Evolutionary conservation across 2,797 vertebrate genomes (phyloP), one percentile per base, ranked within the genome.

Genomic region (Microcaecilia unicolor): DNA sequence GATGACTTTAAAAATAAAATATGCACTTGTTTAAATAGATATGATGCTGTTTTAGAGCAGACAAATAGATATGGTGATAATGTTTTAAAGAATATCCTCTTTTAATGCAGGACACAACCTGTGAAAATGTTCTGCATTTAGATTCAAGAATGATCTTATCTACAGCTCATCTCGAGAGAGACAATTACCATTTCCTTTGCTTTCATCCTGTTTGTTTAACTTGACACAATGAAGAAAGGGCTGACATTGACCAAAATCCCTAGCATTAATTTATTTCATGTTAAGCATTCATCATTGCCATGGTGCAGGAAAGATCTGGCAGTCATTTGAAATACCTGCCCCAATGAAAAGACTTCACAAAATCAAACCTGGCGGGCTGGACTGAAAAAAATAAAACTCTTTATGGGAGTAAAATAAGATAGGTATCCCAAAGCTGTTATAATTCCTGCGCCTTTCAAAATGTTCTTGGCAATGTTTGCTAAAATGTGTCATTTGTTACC

Each of bases 131-230:
- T 64, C 70, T 55, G 53, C 81, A 83, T 85, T 86, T 85, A 73
- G 72, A 81, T 79, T 80, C 74, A 75, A 71, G 65, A 66, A 61
- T 56, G 63, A 75, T 60, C 72, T 80, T 81, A 78, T 83, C 78
- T 75, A 43, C 74, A 78, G 76, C 75, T 84, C 84, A 89, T 94
- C 89, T 93, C 86, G 45, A 74, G 83, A 87, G 88, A 88, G 84
- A 89, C 87, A 90, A 91, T 95, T 93, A 94, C 84, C 86, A 89
- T 91, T 81, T 84, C 67, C 86, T 84, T 70, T 84, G 71, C 83
- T 81, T 90, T 90, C 80, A 90, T 94, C 87, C 91, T 98, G 91
- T 97, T 97, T 96, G 93, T 98, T 94, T 91, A 95, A 91, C 85
- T 92, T 93, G 93, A 97, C 92, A 93, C 83, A 70, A 85, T 84